phyloP scores from a whole-genome alignment of 2,888 invertebrate species.

The Eupsilia transversa region DNA sequence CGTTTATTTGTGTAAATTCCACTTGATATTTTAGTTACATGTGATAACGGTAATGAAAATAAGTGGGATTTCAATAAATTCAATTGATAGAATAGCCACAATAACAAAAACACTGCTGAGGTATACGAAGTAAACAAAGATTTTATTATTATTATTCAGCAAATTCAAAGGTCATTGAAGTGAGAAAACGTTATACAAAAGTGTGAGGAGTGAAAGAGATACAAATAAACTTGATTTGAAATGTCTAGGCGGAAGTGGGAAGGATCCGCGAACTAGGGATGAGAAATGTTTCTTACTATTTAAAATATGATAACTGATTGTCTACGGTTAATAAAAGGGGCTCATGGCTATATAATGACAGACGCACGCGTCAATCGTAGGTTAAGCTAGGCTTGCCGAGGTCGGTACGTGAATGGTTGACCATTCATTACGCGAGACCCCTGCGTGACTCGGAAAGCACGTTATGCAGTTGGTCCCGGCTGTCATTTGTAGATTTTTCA shows the following conservation, averaged over 20 bases:
- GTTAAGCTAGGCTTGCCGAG: no score
- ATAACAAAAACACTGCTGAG: constrained; percentile 89
- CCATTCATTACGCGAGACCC: no score
- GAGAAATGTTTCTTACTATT: constrained; percentile 22
- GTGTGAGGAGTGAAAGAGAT: constrained; percentile 72
- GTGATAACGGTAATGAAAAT: constrained; percentile 31
- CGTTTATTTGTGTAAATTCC: constrained; percentile 39
- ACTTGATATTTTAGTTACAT: constrained; percentile 40
- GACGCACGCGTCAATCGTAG: no score
- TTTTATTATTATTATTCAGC: constrained; percentile 87
- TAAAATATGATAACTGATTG: background rate
- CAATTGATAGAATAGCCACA: constrained; percentile 72
- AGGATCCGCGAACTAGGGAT: constrained; percentile 53
- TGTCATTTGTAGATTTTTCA: no score
- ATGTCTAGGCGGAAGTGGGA: constrained; percentile 71
- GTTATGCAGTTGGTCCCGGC: no score
- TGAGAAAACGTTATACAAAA: constrained; percentile 69
- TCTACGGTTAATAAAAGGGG: constrained; percentile 2
- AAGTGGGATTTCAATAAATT: constrained; percentile 53
- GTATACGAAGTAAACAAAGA: constrained; percentile 89
- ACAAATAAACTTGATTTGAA: constrained; percentile 58
- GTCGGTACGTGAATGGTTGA: no score
- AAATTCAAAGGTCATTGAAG: constrained; percentile 88
- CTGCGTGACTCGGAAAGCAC: no score
- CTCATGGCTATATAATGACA: no score